Percentiles rank a stretch among this genome's conserved stretches.
Evolutionary conservation across 2,113 vertebrate species (phyloP).

Genomic region (Pteronura brasiliensis): DNA sequence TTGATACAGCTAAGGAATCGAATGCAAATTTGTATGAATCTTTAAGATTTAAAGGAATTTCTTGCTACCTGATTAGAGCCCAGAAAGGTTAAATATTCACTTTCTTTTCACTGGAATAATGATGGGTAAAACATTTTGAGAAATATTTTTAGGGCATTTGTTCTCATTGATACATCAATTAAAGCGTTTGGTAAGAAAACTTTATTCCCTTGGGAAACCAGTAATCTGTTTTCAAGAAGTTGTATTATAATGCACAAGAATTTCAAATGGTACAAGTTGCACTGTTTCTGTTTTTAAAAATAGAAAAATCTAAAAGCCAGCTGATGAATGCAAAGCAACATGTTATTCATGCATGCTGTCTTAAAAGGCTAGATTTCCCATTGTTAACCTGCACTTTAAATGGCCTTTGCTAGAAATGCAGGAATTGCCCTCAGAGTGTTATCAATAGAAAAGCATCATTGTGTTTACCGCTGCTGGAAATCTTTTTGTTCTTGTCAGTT

Average conservation of each 20-base stretch:
- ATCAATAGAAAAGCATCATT: slow-evolving; percentile 41
- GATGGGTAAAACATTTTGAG: background rate
- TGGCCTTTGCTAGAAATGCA: slow-evolving; percentile 38
- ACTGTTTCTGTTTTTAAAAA: background rate
- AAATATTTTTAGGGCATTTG: background rate
- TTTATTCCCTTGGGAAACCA: background rate
- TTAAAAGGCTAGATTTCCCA: slow-evolving; percentile 21
- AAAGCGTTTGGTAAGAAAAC: background rate
- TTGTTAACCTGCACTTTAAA: slow-evolving; percentile 41
- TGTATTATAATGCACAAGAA: background rate
- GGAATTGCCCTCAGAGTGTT: background rate
- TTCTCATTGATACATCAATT: background rate
- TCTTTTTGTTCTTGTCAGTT: slow-evolving; percentile 30
- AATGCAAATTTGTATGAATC: background rate
- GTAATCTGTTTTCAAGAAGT: background rate
- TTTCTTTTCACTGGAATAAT: background rate
- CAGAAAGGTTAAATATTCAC: background rate
- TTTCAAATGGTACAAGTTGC: slow-evolving; percentile 2
- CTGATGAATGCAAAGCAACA: background rate
- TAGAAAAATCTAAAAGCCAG: background rate
- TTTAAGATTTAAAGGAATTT: background rate
- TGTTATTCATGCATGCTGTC: background rate
- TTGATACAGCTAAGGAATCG: background rate
- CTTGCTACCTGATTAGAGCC: background rate
- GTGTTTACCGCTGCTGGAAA: slow-evolving; percentile 38